Percentiles rank a stretch among this genome's conserved stretches.
Conservation (phyloP, 1,140 invertebrate genomes). For the Galleria mellonella region DNA sequence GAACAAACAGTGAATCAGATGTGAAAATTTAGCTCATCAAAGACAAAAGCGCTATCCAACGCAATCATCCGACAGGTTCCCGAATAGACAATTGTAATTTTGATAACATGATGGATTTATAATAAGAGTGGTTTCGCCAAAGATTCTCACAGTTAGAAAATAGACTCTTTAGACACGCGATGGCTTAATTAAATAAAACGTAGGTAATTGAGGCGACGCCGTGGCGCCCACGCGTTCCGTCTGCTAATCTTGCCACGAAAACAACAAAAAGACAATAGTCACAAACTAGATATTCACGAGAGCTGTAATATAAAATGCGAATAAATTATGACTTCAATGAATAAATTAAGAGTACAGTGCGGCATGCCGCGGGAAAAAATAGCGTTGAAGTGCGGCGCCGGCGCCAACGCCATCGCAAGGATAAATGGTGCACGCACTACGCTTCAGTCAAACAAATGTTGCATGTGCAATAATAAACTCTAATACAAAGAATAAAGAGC, state of each 20-base stretch:
- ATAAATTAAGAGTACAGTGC: slow-evolving; percentile 55
- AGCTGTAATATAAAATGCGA: slow-evolving; percentile 33
- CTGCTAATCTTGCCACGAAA: slow-evolving; percentile 26
- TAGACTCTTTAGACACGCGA: slow-evolving; percentile 31
- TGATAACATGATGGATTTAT: slow-evolving; percentile 11
- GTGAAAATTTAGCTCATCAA: too few relatives aligned
- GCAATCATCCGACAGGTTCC: too few relatives aligned
- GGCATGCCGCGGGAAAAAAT: slow-evolving; percentile 56
- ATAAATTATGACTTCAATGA: slow-evolving; percentile 62
- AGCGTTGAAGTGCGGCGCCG: slow-evolving; percentile 60
- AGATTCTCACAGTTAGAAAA: slow-evolving; percentile 23
- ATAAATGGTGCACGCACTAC: slow-evolving; percentile 38
- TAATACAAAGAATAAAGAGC: slow-evolving; percentile 17
- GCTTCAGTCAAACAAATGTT: slow-evolving; percentile 16
- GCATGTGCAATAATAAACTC: slow-evolving; percentile 21
- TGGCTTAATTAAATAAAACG: slow-evolving; percentile 21
- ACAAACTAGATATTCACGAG: slow-evolving; percentile 46
- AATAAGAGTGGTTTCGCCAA: slow-evolving; percentile 12
- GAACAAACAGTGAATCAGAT: too few relatives aligned
- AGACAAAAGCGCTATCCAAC: too few relatives aligned
- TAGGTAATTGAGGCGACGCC: slow-evolving; percentile 9
- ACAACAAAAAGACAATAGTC: slow-evolving; percentile 41
- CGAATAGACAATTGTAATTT: neutral
- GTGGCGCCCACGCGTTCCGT: slow-evolving; percentile 20
- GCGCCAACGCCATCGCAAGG: slow-evolving; percentile 48